Evolutionary conservation across 2,888 invertebrate species (phyloP).

Genomic region (Acleris laterana): DNA sequence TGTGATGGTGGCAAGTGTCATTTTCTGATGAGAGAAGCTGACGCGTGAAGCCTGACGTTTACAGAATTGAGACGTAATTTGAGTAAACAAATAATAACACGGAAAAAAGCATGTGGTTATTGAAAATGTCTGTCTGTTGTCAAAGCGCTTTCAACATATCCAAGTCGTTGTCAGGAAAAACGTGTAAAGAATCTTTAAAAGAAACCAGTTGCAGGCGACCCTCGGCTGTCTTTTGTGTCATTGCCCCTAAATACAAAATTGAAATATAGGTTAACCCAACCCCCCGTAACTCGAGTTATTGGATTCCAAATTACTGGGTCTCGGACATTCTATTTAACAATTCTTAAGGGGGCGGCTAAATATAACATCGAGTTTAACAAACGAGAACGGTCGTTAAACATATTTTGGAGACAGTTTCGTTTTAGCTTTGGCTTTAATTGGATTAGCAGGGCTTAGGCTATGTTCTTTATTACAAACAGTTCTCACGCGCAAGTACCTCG

Average conservation of each 20-base stretch:
- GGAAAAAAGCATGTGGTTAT: conserved; percentile 7
- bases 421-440: not conserved
- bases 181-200: conserved; percentile 18
- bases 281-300: conserved; percentile 56
- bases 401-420: conserved; percentile 59
- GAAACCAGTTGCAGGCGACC: conserved; percentile 16
- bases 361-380: conserved; percentile 63
- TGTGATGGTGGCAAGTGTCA: conserved; percentile 21
- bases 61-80: not conserved
- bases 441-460: not conserved
- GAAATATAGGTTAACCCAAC: conserved; percentile 48
- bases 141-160: conserved; percentile 17
- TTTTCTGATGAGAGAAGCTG: conserved; percentile 13
- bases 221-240: conserved; percentile 31
- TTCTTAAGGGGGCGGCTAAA: conserved; percentile 67
- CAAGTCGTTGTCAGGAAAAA: conserved; percentile 20
- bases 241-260: conserved; percentile 37
- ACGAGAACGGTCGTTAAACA: conserved; percentile 54
- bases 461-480: not conserved
- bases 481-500: not conserved
- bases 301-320: conserved; percentile 70
- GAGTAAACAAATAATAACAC: not conserved
- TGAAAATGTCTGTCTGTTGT: conserved; percentile 22
- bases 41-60: not conserved
- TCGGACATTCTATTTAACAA: conserved; percentile 71